Base-by-base conservation (phyloP, 2,888 invertebrate species). In the Tetragonula carbonaria region DNA sequence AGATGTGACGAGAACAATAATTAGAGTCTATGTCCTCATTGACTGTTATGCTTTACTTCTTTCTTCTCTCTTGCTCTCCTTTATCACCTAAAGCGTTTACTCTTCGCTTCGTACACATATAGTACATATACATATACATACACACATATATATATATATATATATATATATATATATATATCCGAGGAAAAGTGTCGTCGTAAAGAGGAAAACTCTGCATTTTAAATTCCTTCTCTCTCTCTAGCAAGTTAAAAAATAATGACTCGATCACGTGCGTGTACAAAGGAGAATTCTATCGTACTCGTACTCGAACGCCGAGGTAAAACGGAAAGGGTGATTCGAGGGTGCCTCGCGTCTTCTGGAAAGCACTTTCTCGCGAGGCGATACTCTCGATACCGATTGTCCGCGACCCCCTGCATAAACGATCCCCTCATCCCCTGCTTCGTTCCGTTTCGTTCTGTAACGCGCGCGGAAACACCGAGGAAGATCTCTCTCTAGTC, bases 181-280 rank as follows among this genome's bases (percentile, higher is more conserved):
- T 57, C n/a, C 57, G n/a, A n/a, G 33, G 14, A 57, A 57, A n/a
- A 5, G 57, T 57, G 1, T 59, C n/a, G 14, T 59, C n/a, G 14
- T 59, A n/a, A n/a, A 59, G 57, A n/a, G 57, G 23, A n/a, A 59
- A 59, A 59, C 2, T n/a, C 57, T n/a, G 57, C 14, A 5, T 5
- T n/a, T 59, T 62, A 28, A 63, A 63, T 63, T 8, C 8, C 23
- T 18, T 18, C 33, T 33, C 28, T 33, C 28, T 28, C 38, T 38
- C 38, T 75, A 73, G 80, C 67, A 76, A 75, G 78, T 11, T 45
- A 75, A 84, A 84, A 86, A 84, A 84, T 81, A 86, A 84, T 78
- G 81, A 86, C 75, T 81, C 68, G 84, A 81, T 80, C 83, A 66
- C 79, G 73, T 23, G 50, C 13, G 63, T 74, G 45, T 68, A 68